These are phyloP conservation scores for Antedon mediterranea DNA, from an alignment of 53 echinoderm and acorn worm species.

Conservation along the genomic window DNA sequence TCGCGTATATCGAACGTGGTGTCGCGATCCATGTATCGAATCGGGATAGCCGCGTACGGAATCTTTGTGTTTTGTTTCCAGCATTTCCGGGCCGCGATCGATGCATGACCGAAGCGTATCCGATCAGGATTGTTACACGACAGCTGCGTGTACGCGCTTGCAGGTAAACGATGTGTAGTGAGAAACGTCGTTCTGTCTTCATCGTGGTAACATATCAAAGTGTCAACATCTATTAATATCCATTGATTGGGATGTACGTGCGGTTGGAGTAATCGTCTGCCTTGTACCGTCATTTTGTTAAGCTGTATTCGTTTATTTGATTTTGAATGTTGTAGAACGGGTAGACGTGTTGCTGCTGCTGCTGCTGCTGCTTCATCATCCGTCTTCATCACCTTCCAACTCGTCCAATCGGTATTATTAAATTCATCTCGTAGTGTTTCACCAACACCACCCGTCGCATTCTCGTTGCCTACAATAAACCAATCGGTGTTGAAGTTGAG, in stretches of 20 bases:
- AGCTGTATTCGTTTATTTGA: no score
- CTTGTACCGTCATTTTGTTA: background rate
- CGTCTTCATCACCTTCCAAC: no score
- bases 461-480: no score
- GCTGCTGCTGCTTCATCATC: no score
- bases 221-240: background rate
- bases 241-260: background rate
- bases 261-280: background rate
- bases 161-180: background rate
- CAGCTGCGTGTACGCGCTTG: background rate
- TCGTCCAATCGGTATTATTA: no score
- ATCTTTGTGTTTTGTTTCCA: no score
- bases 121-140: background rate
- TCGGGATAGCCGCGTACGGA: background rate
- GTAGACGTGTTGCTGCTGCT: no score
- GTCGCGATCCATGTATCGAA: background rate
- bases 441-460: no score
- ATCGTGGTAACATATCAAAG: background rate
- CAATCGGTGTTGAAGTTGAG: no score
- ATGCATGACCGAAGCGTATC: background rate
- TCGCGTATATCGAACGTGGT: background rate
- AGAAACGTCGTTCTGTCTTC: background rate
- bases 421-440: no score
- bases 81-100: background rate
- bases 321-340: no score